Evolutionary conservation across 2,888 invertebrate species (phyloP), one percentile per base, ranked within the genome.

Genomic region (Hydrotaea diabolus): DNA sequence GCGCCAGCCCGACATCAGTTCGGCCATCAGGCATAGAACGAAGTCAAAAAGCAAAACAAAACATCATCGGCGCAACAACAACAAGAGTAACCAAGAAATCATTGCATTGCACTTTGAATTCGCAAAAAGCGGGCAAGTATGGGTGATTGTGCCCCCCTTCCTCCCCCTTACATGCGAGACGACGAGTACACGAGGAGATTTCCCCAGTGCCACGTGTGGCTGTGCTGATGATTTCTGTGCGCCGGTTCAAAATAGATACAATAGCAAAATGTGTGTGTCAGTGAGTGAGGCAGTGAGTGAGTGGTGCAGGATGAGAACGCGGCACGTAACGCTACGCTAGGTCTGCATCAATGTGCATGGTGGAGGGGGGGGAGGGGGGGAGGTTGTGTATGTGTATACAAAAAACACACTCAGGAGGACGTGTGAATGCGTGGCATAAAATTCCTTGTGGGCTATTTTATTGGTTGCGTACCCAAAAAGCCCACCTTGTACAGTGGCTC

Each of bases 201-300:
- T 59, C 13, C 26, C 19, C 26, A 13, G 4, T 21, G 55, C 55
- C 17, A 21, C 55, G 21, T 9, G 59, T 59, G 59, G 23, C 59
- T n/a, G 23, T 49, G n/a, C n/a, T n/a, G n/a, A 9, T 26, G 26
- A 59, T 87, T 90, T 88, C 91, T 91, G 91, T 87, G 88, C 89
- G 90, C 91, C 91, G 89, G 91, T 87, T 91, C 86, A 87, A 88
- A 91, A 91, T 91, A 91, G 91, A 91, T 90, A 90, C 90, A 90
- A 91, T 91, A 91, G 91, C 88, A 91, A 92, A 91, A 89, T 89
- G 64, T 82, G 82, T 85, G 76, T 82, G 82, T 85, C 69, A 59
- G 89, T 46, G 71, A 26, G 39, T 57, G 49, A 15, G 46, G 17
- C 11, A 19, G 46, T n/a, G 62, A 3, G 9, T 31, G 46, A 43